phyloP scores from a whole-genome alignment of 35 echinoderm and acorn worm species.

The Hemicentrotus pulcherrimus region DNA sequence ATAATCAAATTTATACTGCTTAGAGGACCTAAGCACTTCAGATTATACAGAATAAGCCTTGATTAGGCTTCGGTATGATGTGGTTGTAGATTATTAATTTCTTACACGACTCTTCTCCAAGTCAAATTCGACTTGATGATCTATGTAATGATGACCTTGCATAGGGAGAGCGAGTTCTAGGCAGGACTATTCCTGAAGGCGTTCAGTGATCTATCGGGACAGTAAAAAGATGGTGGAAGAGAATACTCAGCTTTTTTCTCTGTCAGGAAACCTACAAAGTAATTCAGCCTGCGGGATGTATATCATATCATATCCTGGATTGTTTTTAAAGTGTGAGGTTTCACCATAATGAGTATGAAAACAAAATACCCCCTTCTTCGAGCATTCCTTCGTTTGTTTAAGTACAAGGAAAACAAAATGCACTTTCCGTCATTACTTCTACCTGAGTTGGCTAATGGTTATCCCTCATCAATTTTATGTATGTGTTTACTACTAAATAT shows the following conservation, averaged over 20 bases:
- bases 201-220: neutral
- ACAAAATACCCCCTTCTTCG: neutral
- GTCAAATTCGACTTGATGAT: neutral
- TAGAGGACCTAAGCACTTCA: no score
- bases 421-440: neutral
- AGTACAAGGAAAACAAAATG: neutral
- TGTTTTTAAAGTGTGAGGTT: neutral
- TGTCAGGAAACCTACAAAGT: neutral
- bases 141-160: neutral
- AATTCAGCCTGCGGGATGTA: neutral
- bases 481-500: no score
- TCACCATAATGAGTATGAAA: neutral
- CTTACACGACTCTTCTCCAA: neutral
- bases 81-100: neutral
- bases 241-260: neutral
- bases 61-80: no score
- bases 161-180: neutral
- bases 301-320: neutral
- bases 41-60: no score
- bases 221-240: neutral
- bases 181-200: neutral
- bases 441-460: no score
- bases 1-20: no score
- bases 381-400: neutral
- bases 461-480: no score